Evolutionary conservation across 2,888 invertebrate genomes (phyloP).

Genomic region (Bembecia ichneumoniformis): DNA sequence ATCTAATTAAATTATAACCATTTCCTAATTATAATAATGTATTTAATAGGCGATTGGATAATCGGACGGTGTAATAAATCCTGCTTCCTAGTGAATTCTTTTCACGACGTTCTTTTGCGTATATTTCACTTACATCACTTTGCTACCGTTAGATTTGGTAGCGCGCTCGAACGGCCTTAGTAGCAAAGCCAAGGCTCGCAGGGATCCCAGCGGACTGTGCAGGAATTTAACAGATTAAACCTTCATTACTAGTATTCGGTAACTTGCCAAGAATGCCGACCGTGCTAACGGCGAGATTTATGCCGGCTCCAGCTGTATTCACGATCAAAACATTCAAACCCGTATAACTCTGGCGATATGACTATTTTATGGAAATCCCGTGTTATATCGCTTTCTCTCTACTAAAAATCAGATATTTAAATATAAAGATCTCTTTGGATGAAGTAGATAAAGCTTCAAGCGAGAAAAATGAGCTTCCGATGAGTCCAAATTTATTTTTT

Average conservation of each 20-base stretch:
- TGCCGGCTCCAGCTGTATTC: constrained; percentile 32
- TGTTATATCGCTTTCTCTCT: not conserved
- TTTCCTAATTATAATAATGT: no score
- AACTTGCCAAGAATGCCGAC: constrained; percentile 46
- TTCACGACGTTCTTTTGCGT: no score
- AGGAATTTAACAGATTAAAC: constrained; percentile 50
- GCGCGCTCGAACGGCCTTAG: not conserved
- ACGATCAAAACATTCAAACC: constrained; percentile 37
- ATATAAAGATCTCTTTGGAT: no score
- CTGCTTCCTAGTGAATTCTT: no score
- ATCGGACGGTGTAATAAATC: no score
- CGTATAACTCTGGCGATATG: constrained; percentile 37
- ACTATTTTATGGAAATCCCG: constrained; percentile 43
- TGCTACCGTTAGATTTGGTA: not conserved
- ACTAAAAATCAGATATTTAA: not conserved
- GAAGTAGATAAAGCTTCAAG: no score
- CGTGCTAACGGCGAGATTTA: constrained; percentile 50
- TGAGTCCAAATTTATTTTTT: no score
- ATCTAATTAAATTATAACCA: no score
- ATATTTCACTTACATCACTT: not conserved
- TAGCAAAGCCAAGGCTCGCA: constrained; percentile 27
- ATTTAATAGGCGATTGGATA: no score
- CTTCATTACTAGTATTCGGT: constrained; percentile 58
- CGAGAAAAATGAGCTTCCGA: no score
- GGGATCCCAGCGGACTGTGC: constrained; percentile 38